Conservation (phyloP, 2,797 vertebrate species). For the Tiaroga cobitis region DNA sequence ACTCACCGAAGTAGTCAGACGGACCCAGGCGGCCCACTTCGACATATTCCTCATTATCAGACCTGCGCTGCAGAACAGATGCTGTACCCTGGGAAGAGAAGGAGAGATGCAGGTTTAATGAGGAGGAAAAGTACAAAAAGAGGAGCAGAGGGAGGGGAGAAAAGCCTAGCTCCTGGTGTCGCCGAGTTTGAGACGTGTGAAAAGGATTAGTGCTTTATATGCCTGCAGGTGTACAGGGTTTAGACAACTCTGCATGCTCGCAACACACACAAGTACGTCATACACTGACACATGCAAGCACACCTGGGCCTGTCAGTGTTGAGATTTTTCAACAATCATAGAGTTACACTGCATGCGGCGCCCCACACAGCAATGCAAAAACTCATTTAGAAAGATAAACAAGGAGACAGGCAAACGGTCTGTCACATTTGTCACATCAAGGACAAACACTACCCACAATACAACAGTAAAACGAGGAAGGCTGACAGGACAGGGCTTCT, state of each 20-base stretch:
- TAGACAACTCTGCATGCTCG: constrained; percentile 12
- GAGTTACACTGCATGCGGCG: constrained; percentile 1
- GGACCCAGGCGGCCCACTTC: constrained; percentile 95
- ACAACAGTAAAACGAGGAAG: background rate
- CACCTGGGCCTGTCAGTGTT: constrained; percentile 42
- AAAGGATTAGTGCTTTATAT: constrained; percentile 74
- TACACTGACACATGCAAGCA: background rate
- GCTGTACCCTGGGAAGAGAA: constrained; percentile 85
- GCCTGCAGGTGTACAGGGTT: constrained; percentile 50
- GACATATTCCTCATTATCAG: constrained; percentile 93
- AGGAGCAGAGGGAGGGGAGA: constrained; percentile 39
- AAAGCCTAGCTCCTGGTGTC: constrained; percentile 45
- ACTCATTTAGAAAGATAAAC: constrained; percentile 11
- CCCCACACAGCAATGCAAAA: background rate
- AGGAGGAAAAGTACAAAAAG: constrained; percentile 1
- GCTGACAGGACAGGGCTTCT: background rate
- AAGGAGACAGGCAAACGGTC: constrained; percentile 8
- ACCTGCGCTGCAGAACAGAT: constrained; percentile 93
- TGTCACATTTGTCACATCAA: constrained; percentile 28
- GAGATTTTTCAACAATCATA: constrained; percentile 36
- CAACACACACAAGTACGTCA: background rate
- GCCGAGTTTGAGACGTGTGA: constrained; percentile 47
- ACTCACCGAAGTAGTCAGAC: constrained; percentile 97
- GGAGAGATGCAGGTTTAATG: constrained; percentile 38
- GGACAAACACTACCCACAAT: constrained; percentile 20